phyloP scores from a whole-genome alignment of 2,888 invertebrate genomes.

The Zonitis immaculata region DNA sequence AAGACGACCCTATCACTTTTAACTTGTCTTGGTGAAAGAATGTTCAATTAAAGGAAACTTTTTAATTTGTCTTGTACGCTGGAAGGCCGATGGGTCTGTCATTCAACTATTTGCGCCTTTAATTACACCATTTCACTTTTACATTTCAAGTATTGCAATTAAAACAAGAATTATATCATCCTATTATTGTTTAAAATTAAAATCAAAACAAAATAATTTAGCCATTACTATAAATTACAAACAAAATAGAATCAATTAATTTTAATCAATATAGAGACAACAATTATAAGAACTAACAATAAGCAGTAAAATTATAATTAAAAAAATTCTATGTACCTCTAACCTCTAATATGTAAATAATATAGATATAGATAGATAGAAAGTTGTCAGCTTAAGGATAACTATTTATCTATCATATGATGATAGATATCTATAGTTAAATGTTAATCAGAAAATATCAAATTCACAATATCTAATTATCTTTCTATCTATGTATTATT shows the following conservation, averaged over 20 bases:
- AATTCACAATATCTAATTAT: conserved; percentile 32
- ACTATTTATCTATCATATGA: conserved; percentile 6
- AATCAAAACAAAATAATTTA: too few species aligned
- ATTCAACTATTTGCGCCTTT: conserved; percentile 31
- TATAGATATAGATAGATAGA: too few species aligned
- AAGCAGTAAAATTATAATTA: too few species aligned
- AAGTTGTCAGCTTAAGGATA: neutral
- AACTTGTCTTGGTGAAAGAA: conserved; percentile 31
- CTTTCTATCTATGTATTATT: conserved; percentile 18
- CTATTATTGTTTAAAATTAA: neutral
- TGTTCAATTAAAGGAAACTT: conserved; percentile 38
- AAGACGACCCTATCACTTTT: conserved; percentile 20
- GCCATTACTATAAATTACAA: too few species aligned
- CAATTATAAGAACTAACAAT: too few species aligned
- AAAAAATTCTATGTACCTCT: too few species aligned
- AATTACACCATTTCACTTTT: conserved; percentile 32
- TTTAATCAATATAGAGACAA: too few species aligned
- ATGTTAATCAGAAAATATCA: conserved; percentile 25
- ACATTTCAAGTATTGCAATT: conserved; percentile 8
- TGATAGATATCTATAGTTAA: too few species aligned
- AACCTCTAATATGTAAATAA: too few species aligned
- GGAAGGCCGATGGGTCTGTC: conserved; percentile 21
- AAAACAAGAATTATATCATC: conserved; percentile 1
- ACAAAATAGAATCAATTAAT: too few species aligned
- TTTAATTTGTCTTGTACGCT: conserved; percentile 37